Percentiles rank a stretch among this genome's conserved stretches.
These are phyloP conservation scores for Ispidina picta DNA, from an alignment of 2,797 vertebrate species.

Conservation along the genomic window DNA sequence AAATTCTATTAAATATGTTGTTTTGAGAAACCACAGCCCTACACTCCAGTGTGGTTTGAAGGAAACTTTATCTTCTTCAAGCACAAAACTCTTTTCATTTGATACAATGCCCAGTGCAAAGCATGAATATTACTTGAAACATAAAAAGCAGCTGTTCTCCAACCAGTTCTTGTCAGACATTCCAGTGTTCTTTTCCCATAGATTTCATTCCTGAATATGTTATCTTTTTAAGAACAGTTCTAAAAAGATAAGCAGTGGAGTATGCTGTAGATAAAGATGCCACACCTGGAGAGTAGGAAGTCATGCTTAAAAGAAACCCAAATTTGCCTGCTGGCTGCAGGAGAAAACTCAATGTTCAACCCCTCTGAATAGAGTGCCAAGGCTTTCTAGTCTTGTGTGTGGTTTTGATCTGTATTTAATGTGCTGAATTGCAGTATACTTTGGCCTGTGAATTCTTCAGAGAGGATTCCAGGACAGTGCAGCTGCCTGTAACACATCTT, in stretches of 20 bases:
- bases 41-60: background rate
- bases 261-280: background rate
- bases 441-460: slow-evolving; percentile 94
- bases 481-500: slow-evolving; percentile 86
- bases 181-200: background rate
- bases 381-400: background rate
- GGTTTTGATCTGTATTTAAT: background rate
- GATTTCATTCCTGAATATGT: background rate
- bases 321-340: background rate
- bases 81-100: background rate
- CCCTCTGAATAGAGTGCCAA: background rate
- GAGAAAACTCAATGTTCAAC: background rate
- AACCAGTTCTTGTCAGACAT: background rate
- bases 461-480: slow-evolving; percentile 80
- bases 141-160: background rate
- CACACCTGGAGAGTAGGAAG: background rate
- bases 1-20: background rate
- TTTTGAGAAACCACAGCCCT: background rate
- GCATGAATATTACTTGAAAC: background rate
- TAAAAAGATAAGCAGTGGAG: background rate
- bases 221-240: background rate
- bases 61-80: background rate
- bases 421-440: slow-evolving; percentile 82
- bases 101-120: background rate
- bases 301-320: background rate